Percentiles rank a stretch among this genome's conserved stretches.
Evolutionary conservation across 2,888 invertebrate genomes (phyloP).

Genomic region (Torymus aiolomorphi): DNA sequence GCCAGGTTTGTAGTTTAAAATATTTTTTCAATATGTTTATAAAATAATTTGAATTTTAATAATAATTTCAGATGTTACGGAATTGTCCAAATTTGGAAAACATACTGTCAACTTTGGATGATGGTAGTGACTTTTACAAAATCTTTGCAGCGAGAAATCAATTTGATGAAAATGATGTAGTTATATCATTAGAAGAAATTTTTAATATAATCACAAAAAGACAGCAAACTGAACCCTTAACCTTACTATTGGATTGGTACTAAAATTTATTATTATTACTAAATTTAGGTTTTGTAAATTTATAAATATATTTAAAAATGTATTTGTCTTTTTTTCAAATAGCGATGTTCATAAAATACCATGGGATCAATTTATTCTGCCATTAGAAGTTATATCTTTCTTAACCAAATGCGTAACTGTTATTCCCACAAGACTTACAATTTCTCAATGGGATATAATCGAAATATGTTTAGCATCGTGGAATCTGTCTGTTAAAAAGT

Average conservation of each 20-base stretch:
- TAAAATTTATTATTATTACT: constrained; percentile 32
- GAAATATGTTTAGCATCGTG: constrained; percentile 84
- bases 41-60: constrained; percentile 15
- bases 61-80: constrained; percentile 61
- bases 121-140: constrained; percentile 60
- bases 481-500: constrained; percentile 78
- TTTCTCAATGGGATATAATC: constrained; percentile 85
- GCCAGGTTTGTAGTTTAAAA: constrained; percentile 56
- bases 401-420: constrained; percentile 63
- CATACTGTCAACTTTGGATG: constrained; percentile 48
- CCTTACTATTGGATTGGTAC: constrained; percentile 65
- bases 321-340: constrained; percentile 5
- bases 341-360: constrained; percentile 64
- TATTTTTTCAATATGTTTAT: not conserved
- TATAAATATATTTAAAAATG: constrained; percentile 4
- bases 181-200: constrained; percentile 52
- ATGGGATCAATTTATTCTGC: constrained; percentile 65
- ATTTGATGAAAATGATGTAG: constrained; percentile 56
- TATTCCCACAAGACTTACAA: constrained; percentile 68
- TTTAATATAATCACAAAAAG: constrained; percentile 64
- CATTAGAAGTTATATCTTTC: constrained; percentile 68
- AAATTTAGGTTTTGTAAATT: not conserved
- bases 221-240: constrained; percentile 61
- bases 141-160: constrained; percentile 64
- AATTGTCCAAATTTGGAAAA: constrained; percentile 60